Evolutionary conservation across 2,797 vertebrate genomes (phyloP), one percentile per base, ranked within the genome.

Genomic region (Antrozous pallidus): DNA sequence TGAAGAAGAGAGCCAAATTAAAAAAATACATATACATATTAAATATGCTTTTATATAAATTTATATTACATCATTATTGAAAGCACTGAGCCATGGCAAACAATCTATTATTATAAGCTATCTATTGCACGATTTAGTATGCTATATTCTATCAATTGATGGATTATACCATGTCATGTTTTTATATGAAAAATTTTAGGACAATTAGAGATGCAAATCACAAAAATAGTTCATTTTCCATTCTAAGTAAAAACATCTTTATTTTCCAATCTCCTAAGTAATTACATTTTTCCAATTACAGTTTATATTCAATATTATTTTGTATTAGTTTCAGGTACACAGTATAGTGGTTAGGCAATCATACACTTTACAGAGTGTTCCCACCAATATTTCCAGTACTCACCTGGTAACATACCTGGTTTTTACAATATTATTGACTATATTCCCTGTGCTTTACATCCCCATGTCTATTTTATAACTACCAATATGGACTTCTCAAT

Each of bases 141-240:
- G 38, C 47, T 78, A 51, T 93, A 73, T 80, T 86, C 71, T 78
- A 54, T 73, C 65, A 89, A 10, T 77, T 91, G 80, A 93, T 63
- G 26, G 74, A 90, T 94, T 92, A 91, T 83, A 69, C 54, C 7
- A 84, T 91, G 38, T 78, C 61, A 49, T 77, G 16, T 81, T 94
- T 93, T 95, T 92, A 91, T 67, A 61, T 33, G 40, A 79, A 94
- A 92, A 69, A 79, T 8, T 79, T 93, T 69, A 91, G 94, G 47
- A 73, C 49, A 96, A 82, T 92, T 93, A 94, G 22, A 85, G 69
- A 81, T 38, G 1, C 7, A 81, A 87, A 92, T 22, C n/a, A 78
- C 73, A 95, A 80, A 92, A 84, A 58, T 78, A 73, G 12, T 79
- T 89, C 11, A 71, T 47, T 9, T 77, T 47, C 12, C 45, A 0